phyloP scores from a whole-genome alignment of 2,797 vertebrate species.

The Poecile montanus region DNA sequence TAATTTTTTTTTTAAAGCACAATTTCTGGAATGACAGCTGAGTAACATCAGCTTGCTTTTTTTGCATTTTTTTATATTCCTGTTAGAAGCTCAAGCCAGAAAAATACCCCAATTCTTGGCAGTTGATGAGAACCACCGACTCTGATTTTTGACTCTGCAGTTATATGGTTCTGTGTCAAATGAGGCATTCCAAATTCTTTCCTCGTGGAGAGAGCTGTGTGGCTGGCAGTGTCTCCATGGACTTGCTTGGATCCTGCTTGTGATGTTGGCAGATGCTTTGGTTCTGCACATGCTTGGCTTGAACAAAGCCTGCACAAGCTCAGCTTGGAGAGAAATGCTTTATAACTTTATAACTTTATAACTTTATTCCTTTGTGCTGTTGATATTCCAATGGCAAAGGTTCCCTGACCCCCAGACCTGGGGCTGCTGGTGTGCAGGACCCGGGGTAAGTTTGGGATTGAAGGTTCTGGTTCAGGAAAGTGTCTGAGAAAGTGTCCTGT shows the following conservation, averaged over 20 bases:
- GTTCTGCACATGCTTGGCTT: slow-evolving; percentile 55
- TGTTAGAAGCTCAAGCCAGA: slow-evolving; percentile 53
- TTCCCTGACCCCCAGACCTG: not conserved
- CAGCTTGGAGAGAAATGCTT: slow-evolving; percentile 8
- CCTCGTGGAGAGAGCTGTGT: slow-evolving; percentile 43
- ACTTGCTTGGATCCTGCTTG: slow-evolving; percentile 26
- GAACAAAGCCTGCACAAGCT: slow-evolving; percentile 47
- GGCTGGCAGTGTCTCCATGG: slow-evolving; percentile 24
- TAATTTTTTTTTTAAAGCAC: not conserved
- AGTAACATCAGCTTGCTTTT: not conserved
- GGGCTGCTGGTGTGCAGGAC: not conserved
- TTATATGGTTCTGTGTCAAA: slow-evolving; percentile 63
- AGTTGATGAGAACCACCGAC: slow-evolving; percentile 53
- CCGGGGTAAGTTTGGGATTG: accelerated
- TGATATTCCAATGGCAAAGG: not conserved
- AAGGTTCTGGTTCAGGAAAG: not conserved
- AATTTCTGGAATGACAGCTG: not conserved
- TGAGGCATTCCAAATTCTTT: slow-evolving; percentile 36
- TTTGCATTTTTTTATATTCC: slow-evolving; percentile 51
- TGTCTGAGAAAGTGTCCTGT: not conserved
- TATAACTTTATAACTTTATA: not conserved
- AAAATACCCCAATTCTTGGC: slow-evolving; percentile 61
- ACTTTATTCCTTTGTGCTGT: not conserved
- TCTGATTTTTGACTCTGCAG: slow-evolving; percentile 57
- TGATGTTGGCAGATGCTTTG: slow-evolving; percentile 61